Evolutionary conservation across 2,888 invertebrate species (phyloP), one percentile per base, ranked within the genome.

Genomic region (Junonia oenone): DNA sequence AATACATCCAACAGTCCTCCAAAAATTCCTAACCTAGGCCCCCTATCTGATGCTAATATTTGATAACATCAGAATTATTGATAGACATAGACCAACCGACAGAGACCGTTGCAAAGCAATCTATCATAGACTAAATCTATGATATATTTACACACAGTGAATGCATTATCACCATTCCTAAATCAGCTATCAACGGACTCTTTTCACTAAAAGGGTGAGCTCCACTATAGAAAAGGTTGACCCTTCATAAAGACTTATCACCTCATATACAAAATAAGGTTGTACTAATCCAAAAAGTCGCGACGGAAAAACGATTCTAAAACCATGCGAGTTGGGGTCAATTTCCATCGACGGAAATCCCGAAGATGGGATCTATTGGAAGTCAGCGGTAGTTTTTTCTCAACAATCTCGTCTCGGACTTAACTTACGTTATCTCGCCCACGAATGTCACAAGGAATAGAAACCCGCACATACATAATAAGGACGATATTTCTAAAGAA

Each of bases 221-320:
- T 76, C 75, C 80, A 81, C 87, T 80, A 89, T 87, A 87, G 89
- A 89, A 90, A 90, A 88, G 90, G 90, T 89, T 90, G 90, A 90
- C 90, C 90, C 90, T 86, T 90, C 90, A 88, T 90, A 90, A 89
- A 89, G 90, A 90, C 90, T 89, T 90, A 90, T 90, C 90, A 89
- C 90, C 84, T 89, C 88, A 87, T 88, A 88, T 88, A 90, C 90
- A 90, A 89, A 90, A 88, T 89, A 90, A 89, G 85, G 89, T 83
- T 83, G 72, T 80, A 80, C 83, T 89, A 89, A 90, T 90, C 88
- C 85, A 38, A 58, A 59, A 68, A 53, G 58, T 56, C 57, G 49
- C 71, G 66, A 59, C 64, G 74, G 62, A 83, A 72, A 79, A 65
- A 51, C 55, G 59, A 70, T 74, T 76, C 72, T 87, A 76, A 62